A percentile compares a stretch with the other conserved stretches of the same genome.
These are phyloP conservation scores for Cetoscarus ocellatus DNA, from an alignment of 2,797 vertebrate species.

Conservation along the genomic window DNA sequence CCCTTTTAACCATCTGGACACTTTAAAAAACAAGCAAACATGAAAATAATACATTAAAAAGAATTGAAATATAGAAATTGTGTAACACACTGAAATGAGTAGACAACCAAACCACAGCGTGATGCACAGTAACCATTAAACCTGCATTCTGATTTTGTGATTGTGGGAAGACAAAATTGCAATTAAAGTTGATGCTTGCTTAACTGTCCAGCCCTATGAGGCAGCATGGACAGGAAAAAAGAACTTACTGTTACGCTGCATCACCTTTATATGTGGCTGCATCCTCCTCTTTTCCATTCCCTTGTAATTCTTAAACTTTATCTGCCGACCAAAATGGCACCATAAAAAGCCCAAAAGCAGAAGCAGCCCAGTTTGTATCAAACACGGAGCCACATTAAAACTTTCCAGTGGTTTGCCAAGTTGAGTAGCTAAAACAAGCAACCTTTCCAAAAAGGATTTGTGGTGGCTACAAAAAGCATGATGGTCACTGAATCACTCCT, in stretches of 20 bases:
- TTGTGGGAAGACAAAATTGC: too few species aligned
- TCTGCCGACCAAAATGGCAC: slow-evolving; percentile 43
- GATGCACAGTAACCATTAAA: too few species aligned
- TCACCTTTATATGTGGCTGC: slow-evolving; percentile 38
- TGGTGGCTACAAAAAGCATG: slow-evolving; percentile 53
- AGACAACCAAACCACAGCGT: too few species aligned
- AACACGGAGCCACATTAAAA: slow-evolving; percentile 65
- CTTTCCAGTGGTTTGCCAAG: slow-evolving; percentile 63
- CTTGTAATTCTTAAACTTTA: slow-evolving; percentile 38
- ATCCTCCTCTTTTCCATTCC: slow-evolving; percentile 43
- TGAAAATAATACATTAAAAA: too few species aligned
- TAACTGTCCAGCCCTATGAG: neutral
- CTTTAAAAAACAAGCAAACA: too few species aligned
- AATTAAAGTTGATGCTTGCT: too few species aligned
- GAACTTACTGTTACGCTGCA: slow-evolving; percentile 16
- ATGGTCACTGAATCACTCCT: slow-evolving; percentile 63
- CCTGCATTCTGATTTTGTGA: too few species aligned
- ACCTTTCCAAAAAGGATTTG: slow-evolving; percentile 58
- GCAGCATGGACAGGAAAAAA: neutral
- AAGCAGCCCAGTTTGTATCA: slow-evolving; percentile 55
- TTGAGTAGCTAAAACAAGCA: slow-evolving; percentile 66
- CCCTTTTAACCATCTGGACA: too few species aligned
- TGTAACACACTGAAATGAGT: too few species aligned
- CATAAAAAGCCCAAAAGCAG: slow-evolving; percentile 51
- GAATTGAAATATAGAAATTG: too few species aligned